phyloP scores from a whole-genome alignment of 2,888 invertebrate species.

The Sarcophaga rosellei region DNA sequence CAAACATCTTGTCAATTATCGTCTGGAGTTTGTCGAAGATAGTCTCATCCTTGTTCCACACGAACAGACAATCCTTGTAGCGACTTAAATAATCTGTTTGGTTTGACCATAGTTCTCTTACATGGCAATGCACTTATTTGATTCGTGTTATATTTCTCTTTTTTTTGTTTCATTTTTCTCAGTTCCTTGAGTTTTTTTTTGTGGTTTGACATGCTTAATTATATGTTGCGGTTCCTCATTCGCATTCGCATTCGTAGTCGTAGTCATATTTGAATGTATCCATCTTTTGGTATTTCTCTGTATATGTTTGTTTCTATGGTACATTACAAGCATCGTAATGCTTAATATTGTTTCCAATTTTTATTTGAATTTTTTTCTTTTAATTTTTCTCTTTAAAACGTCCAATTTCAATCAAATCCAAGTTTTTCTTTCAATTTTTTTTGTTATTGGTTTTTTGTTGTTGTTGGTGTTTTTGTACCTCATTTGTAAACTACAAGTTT shows the following conservation, averaged over 20 bases:
- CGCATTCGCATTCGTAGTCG: not conserved
- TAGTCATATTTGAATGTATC: constrained; percentile 15
- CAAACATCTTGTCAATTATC: no score
- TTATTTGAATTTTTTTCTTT: constrained; percentile 5
- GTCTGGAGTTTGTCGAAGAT: no score
- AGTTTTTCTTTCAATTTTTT: constrained; percentile 25
- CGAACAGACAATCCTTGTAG: no score
- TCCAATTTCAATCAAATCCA: constrained; percentile 64
- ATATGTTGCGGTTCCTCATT: constrained; percentile 53
- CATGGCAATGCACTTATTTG: no score
- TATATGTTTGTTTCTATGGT: not conserved
- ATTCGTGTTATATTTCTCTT: constrained; percentile 1
- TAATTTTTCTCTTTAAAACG: constrained; percentile 22
- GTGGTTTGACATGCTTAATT: constrained; percentile 68
- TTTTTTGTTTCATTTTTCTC: constrained; percentile 37
- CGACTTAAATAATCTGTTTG: no score
- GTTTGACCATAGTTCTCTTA: no score
- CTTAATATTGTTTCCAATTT: not conserved
- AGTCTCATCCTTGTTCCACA: no score
- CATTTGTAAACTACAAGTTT: constrained; percentile 54
- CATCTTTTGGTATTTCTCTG: not conserved
- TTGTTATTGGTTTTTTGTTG: not conserved
- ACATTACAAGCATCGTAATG: not conserved
- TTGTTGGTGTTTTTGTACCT: constrained; percentile 15
- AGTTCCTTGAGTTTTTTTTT: constrained; percentile 55